Base-by-base conservation (phyloP, 1,140 invertebrate genomes). In the Philotrypesis tridentata region DNA sequence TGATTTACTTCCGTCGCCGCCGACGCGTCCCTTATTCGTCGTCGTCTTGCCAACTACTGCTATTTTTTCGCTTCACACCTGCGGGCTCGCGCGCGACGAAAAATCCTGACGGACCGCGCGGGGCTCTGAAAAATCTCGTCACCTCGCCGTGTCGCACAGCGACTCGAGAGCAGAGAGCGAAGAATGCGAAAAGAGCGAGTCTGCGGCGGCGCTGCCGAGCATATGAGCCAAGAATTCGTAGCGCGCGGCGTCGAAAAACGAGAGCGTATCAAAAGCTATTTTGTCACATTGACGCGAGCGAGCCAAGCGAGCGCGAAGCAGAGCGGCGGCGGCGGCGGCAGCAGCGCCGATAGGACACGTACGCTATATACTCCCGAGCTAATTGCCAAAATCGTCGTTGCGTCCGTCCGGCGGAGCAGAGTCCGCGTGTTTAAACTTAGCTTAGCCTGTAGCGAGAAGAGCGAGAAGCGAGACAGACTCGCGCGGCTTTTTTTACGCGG, bases 321-420 rank as follows among this genome's bases (percentile, higher is more conserved):
- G 31, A 37, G 33, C n/a, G n/a, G n/a, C n/a, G n/a, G n/a, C 63
- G 21, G 63, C 21, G 4, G 63, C 85, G 8, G 33, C 12, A 43
- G 40, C 40, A 43, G 12, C 85, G 85, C 87, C 86, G 85, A 89
- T 89, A 87, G 86, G 87, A 87, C 88, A 87, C 89, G 87, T 43
- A 43, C 40, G 12, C 40, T 43, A 43, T n/a, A n/a, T n/a, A n/a
- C n/a, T n/a, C 40, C 87, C 89, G 85, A 87, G 27, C 60, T 82
- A 83, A 81, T 85, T 88, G 88, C 86, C 87, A 87, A 87, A 85
- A n/a, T n/a, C n/a, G 82, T 80, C 83, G 84, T 86, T 87, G 87
- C 85, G 68, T 78, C 43, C 73, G 9, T 17, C 29, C 6, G 27
- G 3, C 21, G 11, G 2, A 17, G 11, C 0, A 84, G 85, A 82